Conservation (phyloP, 2,113 vertebrate genomes). For the Pterocles orientalis region DNA sequence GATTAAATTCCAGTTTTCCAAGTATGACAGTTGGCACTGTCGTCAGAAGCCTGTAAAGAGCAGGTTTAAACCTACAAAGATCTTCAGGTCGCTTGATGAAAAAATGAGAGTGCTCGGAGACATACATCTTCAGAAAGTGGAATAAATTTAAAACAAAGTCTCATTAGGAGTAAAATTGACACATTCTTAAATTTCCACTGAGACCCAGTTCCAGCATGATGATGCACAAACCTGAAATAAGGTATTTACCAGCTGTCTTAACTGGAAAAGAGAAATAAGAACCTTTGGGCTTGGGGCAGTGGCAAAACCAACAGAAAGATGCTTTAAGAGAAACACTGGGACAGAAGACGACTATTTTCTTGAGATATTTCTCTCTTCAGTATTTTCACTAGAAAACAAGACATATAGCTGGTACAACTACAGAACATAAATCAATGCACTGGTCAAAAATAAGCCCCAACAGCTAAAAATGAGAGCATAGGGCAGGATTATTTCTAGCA, state of each 20-base stretch:
- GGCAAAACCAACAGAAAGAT: neutral
- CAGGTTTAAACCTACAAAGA: neutral
- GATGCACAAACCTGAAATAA: neutral
- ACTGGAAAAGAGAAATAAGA: neutral
- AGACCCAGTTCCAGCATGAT: neutral
- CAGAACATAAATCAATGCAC: neutral
- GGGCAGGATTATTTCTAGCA: neutral
- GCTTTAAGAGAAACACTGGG: neutral
- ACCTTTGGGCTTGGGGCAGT: neutral
- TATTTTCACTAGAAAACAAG: neutral
- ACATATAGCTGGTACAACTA: neutral
- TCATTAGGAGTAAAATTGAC: neutral
- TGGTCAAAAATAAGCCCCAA: neutral
- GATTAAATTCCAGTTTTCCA: neutral
- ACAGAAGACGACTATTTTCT: neutral
- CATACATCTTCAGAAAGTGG: neutral
- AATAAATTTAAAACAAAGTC: neutral
- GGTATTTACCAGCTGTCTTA: neutral
- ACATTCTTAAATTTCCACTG: neutral
- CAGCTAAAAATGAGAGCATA: neutral
- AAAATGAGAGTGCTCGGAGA: neutral
- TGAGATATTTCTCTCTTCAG: neutral
- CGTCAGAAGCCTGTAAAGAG: neutral
- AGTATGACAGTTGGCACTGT: neutral
- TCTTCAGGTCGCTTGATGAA: neutral